A percentile compares a stretch with the other conserved stretches of the same genome.
Conservation (phyloP, 2,797 vertebrate genomes). For the Odontamblyopus rebecca region DNA sequence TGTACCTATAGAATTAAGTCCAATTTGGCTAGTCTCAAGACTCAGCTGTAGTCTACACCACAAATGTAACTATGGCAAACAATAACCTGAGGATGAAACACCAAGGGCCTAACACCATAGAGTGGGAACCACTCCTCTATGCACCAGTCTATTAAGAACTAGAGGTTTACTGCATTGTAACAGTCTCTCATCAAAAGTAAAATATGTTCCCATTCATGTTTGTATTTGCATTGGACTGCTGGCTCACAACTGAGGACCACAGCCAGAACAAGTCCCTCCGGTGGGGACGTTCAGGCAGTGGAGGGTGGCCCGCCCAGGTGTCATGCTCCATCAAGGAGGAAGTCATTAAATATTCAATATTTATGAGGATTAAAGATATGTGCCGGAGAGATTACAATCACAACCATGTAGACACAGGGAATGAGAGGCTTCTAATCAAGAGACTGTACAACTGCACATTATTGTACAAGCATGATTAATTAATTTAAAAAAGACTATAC, state of each 20-base stretch:
- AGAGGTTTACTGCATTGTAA: slow-evolving; percentile 33
- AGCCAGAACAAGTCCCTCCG: slow-evolving; percentile 47
- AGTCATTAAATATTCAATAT: slow-evolving; percentile 76
- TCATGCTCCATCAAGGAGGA: slow-evolving; percentile 70
- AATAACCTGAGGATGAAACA: background rate
- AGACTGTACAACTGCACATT: background rate
- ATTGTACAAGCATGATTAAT: background rate
- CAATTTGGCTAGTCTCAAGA: background rate
- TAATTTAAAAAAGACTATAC: background rate
- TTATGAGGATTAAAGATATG: slow-evolving; percentile 65
- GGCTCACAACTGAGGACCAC: slow-evolving; percentile 45
- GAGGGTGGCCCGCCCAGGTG: slow-evolving; percentile 61
- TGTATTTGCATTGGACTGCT: slow-evolving; percentile 43
- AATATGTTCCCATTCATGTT: slow-evolving; percentile 25
- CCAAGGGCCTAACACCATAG: background rate
- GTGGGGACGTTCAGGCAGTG: slow-evolving; percentile 27
- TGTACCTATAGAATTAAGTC: background rate
- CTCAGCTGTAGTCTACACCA: background rate
- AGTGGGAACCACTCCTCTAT: slow-evolving; percentile 11
- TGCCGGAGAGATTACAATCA: slow-evolving; percentile 58
- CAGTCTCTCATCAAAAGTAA: slow-evolving; percentile 32
- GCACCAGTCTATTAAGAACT: slow-evolving; percentile 8
- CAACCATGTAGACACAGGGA: slow-evolving; percentile 27
- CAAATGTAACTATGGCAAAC: background rate
- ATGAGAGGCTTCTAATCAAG: background rate